Evolutionary conservation across 2,113 vertebrate species (phyloP).

Genomic region (Hemiscyllium ocellatum): DNA sequence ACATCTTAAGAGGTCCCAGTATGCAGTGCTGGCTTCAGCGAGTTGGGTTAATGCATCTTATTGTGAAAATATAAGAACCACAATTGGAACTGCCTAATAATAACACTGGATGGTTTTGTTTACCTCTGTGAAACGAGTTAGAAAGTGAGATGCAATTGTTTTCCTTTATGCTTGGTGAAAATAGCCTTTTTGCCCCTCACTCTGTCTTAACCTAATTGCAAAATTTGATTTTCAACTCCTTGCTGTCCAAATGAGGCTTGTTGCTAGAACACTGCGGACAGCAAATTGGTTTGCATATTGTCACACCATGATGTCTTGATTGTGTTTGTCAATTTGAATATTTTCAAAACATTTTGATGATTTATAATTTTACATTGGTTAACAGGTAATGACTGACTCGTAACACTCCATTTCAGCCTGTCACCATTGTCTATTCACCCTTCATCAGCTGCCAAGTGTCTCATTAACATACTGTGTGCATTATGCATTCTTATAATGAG

Average conservation of each 20-base stretch:
- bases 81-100: not conserved
- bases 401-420: not conserved
- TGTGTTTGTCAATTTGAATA: constrained; percentile 11
- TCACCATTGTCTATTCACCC: not conserved
- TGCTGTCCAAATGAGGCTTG: not conserved
- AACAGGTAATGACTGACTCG: not conserved
- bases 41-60: not conserved
- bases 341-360: not conserved
- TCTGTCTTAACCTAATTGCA: not conserved
- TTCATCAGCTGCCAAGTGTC: not conserved
- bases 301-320: not conserved
- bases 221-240: not conserved
- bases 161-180: not conserved
- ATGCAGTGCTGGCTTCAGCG: not conserved
- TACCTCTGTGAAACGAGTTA: not conserved
- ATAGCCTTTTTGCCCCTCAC: not conserved
- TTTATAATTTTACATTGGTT: not conserved
- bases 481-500: not conserved
- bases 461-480: not conserved
- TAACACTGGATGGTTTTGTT: not conserved
- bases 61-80: not conserved
- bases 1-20: not conserved
- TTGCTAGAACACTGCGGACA: not conserved
- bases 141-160: not conserved
- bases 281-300: not conserved